Conservation (phyloP, 2,888 invertebrate species). For the Clepsis dumicolana region DNA sequence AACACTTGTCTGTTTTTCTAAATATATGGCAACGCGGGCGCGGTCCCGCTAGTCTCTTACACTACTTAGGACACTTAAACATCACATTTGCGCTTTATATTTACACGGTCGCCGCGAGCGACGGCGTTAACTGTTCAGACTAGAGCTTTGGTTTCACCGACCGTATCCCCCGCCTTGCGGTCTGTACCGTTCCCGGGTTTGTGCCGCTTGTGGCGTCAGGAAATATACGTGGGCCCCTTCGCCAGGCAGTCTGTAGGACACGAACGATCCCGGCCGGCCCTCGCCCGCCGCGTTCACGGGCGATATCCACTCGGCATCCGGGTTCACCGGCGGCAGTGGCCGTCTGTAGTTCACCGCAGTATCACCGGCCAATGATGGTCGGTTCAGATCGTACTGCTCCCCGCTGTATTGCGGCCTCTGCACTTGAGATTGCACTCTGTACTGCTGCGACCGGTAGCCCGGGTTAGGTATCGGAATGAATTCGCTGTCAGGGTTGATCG, state of each 20-base stretch:
- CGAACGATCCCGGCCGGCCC: conserved; percentile 87
- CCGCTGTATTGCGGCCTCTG: conserved; percentile 71
- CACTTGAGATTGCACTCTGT: conserved; percentile 65
- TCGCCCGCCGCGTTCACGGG: conserved; percentile 79
- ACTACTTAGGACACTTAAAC: conserved; percentile 85
- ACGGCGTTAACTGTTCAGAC: conserved; percentile 75
- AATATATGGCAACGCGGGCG: conserved; percentile 83
- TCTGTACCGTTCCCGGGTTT: conserved; percentile 70
- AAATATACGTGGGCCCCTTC: conserved; percentile 93
- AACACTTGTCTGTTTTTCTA: conserved; percentile 60
- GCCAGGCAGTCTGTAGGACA: conserved; percentile 91
- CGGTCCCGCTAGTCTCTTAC: conserved; percentile 79
- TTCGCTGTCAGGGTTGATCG: conserved; percentile 90
- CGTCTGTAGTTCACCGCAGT: conserved; percentile 86
- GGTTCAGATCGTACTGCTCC: conserved; percentile 77
- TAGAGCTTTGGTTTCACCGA: conserved; percentile 84
- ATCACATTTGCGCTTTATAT: conserved; percentile 86
- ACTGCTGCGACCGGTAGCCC: conserved; percentile 71
- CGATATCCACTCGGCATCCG: conserved; percentile 87
- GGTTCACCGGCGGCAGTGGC: conserved; percentile 84
- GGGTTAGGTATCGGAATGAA: conserved; percentile 82
- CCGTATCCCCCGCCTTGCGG: conserved; percentile 68
- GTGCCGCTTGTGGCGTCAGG: conserved; percentile 89
- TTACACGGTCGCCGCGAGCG: conserved; percentile 70
- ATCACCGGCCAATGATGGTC: conserved; percentile 77